phyloP scores from a whole-genome alignment of 2,888 invertebrate genomes.

The Timandra comae region DNA sequence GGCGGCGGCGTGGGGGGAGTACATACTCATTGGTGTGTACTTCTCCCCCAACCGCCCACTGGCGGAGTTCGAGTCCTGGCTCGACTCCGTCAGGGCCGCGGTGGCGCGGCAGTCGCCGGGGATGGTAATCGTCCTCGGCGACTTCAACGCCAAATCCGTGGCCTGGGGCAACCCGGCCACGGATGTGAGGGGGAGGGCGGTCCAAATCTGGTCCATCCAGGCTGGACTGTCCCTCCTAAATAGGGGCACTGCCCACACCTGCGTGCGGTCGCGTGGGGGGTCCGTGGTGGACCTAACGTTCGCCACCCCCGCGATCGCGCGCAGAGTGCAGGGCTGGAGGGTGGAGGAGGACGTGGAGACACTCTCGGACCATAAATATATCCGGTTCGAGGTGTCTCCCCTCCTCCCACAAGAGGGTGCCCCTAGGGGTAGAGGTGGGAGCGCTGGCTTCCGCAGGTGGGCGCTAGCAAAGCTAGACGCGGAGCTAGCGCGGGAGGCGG shows the following conservation, averaged over 20 bases:
- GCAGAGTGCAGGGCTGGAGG: not conserved
- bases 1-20: slow-evolving; percentile 1
- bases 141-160: not conserved
- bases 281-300: slow-evolving; percentile 4
- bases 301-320: not conserved
- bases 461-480: no score
- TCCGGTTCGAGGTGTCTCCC: not conserved
- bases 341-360: not conserved
- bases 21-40: slow-evolving; percentile 13
- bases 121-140: not conserved
- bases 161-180: not conserved
- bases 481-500: no score
- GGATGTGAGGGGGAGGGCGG: not conserved
- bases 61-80: slow-evolving; percentile 16
- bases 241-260: not conserved
- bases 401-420: not conserved
- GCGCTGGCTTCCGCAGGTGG: no score
- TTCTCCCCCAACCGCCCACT: slow-evolving; percentile 19
- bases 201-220: not conserved
- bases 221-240: no score
- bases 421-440: no score
- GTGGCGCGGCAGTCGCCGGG: not conserved
- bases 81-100: no score
- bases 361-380: not conserved
- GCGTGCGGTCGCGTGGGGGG: slow-evolving; percentile 1